These are phyloP conservation scores for Psix sp. DNA, from an alignment of 1,140 invertebrate species.

Conservation along the genomic window DNA sequence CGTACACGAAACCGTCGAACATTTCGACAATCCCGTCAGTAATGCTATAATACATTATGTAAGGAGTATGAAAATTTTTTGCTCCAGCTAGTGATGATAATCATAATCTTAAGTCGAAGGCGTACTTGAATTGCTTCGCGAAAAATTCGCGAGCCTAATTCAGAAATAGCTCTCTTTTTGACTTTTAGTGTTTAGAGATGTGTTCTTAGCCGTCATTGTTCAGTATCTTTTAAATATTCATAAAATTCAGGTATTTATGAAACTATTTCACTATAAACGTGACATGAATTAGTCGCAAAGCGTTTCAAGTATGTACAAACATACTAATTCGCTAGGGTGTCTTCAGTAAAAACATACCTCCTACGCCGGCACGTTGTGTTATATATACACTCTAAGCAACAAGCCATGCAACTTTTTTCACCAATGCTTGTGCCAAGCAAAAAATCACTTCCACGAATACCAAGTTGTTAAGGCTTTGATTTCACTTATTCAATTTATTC, in stretches of 20 bases:
- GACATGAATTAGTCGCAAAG: conserved; percentile 48
- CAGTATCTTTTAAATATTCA: conserved; percentile 1
- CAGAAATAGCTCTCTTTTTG: neutral
- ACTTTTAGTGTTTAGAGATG: conserved; percentile 3
- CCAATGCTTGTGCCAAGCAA: conserved; percentile 8
- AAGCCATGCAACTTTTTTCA: conserved; percentile 49
- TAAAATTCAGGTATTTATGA: conserved; percentile 24
- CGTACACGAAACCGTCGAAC: too few relatives aligned
- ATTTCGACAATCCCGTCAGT: conserved; percentile 3
- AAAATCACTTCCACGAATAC: too few relatives aligned
- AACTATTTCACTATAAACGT: conserved; percentile 24
- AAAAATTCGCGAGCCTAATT: conserved; percentile 25
- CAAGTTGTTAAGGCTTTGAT: too few relatives aligned
- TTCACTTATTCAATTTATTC: too few relatives aligned
- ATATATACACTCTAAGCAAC: conserved; percentile 65
- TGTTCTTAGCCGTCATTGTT: conserved; percentile 12
- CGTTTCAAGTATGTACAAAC: conserved; percentile 56
- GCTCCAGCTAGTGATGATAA: conserved; percentile 26
- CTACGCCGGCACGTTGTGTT: conserved; percentile 63
- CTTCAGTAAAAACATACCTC: conserved; percentile 65
- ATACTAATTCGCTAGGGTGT: conserved; percentile 47
- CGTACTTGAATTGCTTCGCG: conserved; percentile 52
- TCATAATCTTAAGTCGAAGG: conserved; percentile 42
- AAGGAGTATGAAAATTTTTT: conserved; percentile 46
- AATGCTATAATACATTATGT: conserved; percentile 33